Evolutionary conservation across 2,888 invertebrate genomes (phyloP).

Genomic region (Xestia xanthographa): DNA sequence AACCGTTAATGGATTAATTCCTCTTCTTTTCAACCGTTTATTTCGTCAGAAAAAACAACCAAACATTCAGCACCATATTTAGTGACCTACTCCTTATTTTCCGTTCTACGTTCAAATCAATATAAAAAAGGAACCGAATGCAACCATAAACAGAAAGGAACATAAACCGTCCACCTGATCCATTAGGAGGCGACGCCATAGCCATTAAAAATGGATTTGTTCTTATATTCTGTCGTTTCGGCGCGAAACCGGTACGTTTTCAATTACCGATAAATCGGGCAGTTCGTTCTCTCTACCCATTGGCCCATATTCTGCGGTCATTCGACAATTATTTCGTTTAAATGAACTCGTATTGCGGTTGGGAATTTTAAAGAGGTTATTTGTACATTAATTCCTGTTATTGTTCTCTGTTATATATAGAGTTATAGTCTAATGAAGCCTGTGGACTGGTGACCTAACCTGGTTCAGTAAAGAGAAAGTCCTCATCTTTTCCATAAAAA

Average conservation of each 20-base stretch:
- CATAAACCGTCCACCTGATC: conserved; percentile 54
- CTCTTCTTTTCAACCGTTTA: background rate
- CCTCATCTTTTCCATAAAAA: conserved; percentile 8
- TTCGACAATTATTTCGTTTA: conserved; percentile 57
- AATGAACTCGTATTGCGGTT: conserved; percentile 44
- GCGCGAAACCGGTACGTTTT: conserved; percentile 64
- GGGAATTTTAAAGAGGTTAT: conserved; percentile 50
- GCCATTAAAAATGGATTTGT: conserved; percentile 62
- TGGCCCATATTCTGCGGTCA: conserved; percentile 55
- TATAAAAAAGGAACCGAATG: conserved; percentile 28
- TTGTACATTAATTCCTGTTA: conserved; percentile 39
- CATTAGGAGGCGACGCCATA: conserved; percentile 52
- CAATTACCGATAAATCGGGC: conserved; percentile 70
- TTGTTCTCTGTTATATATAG: conserved; percentile 25
- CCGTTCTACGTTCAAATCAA: background rate
- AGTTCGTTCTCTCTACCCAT: conserved; percentile 47
- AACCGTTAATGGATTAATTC: background rate
- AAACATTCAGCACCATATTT: background rate
- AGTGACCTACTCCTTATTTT: background rate
- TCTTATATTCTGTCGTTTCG: conserved; percentile 46
- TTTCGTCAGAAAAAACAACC: background rate
- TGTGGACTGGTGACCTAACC: conserved; percentile 39
- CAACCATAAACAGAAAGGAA: conserved; percentile 38
- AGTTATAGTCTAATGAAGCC: conserved; percentile 10
- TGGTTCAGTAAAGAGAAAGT: conserved; percentile 11